Evolutionary conservation across 2,888 invertebrate genomes (phyloP), one percentile per base, ranked within the genome.

Genomic region (Arge pagana): DNA sequence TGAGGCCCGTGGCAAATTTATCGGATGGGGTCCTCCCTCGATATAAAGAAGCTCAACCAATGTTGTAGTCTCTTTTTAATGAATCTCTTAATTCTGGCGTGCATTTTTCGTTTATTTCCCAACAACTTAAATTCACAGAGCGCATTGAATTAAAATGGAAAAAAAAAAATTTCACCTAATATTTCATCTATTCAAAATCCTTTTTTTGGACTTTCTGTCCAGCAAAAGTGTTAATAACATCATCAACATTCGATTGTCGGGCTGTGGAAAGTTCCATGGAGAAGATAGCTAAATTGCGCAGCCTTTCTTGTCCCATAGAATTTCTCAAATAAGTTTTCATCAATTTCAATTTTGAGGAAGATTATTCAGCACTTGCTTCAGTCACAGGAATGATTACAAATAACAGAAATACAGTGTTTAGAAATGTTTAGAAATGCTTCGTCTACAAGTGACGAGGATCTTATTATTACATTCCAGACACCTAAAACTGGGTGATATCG

Each of bases 151-250:
- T 16, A 15, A 35, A 5, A 10, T 16, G 15, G 11, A 10, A 16
- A 16, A 35, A 1, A n/a, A 18, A 19, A 37, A 21, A 21, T 19
- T 21, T 8, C 15, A 15, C 10, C 3, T 21, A 21, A 37, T 37
- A 21, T 11, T 10, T 18, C 15, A 13, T 37, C 11, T 0, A 18
- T 21, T 37, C 21, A 4, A 24, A 13, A 40, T 4, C 26, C n/a
- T 26, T 15, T 26, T 24, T 37, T 4, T 50, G 50, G 23, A 53
- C 53, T 55, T 59, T 56, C 39, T 41, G 43, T 42, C 50, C 50
- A 10, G 52, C 55, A 48, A 54, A 57, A 23, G 11, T 23, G 15
- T 57, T 43, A n/a, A 59, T 55, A n/a, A 59, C 13, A 41, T 53
- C 49, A 36, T 23, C 50, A 15, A 57, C 48, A 21, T 57, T 51